Evolutionary conservation across 2,888 invertebrate species (phyloP), one percentile per base, ranked within the genome.

Genomic region (Drosophila kokeensis): DNA sequence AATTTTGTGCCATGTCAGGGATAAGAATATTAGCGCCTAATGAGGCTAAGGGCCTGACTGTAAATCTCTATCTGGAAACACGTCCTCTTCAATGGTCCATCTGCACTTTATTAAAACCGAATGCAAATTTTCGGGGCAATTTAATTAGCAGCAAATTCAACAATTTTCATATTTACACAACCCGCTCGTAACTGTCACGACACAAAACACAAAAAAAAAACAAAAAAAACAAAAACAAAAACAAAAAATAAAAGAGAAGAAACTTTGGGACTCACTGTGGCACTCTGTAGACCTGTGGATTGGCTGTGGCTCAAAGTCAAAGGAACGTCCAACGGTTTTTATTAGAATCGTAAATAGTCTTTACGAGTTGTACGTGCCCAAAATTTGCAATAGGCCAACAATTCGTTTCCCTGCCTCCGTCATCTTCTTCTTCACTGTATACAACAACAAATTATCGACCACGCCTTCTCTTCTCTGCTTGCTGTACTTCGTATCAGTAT

Each of bases 331-430:
- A 77, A 80, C 80, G 85, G 66, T 87, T 87, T 87, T 89, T 87
- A 89, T 87, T 87, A 89, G 80, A 85, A 85, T 86, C 89, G 81
- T 87, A 87, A 87, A 87, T 87, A 89, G 87, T 85, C 87, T 87
- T 87, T 89, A 87, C 83, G 89, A 83, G 85, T 78, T 82, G 87
- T 84, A 87, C 87, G 87, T 87, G 87, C 82, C 76, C 83, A 87
- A 87, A 87, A 89, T 87, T 89, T 78, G 78, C 87, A 87, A 87
- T 90, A 90, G 89, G 87, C 90, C 80, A 83, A 89, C 74, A 75
- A 83, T 80, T 66, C 38, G 65, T 21, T 42, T 40, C 13, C 55
- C 29, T 54, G 24, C 36, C 60, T 15, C 15, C 21, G 15, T 27
- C 50, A 7, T 21, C 53, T 36, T 54, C 49, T 72, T 71, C 60